Base-by-base conservation (phyloP, 92 coral and sea anemone genomes). In the Plumapathes pennacea region DNA sequence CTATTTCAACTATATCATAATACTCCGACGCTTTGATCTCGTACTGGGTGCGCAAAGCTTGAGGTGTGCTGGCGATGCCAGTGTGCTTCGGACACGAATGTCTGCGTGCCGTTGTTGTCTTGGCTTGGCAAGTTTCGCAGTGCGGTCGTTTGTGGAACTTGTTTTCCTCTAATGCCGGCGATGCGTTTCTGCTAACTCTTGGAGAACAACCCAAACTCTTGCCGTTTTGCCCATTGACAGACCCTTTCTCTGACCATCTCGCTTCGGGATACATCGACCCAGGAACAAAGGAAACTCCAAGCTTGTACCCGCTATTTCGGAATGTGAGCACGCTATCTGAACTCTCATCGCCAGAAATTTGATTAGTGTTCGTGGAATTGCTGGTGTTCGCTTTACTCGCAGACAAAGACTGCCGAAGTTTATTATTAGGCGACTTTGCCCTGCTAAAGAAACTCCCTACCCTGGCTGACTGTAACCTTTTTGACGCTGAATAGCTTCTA, bases 191-290 rank as follows among this genome's bases (percentile, higher is more conserved):
- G 10, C 2, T 13, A 13, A 39, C 54, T 48, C 15, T 52, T n/a
- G 53, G 54, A n/a, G n/a, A n/a, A n/a, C n/a, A n/a, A n/a, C n/a
- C n/a, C n/a, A n/a, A n/a, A n/a, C n/a, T n/a, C n/a, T n/a, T n/a
- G 39, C 31, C 50, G 18, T 11, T 52, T 26, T 39, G 50, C 1
- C 38, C 10, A 50, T 36, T 51, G 8, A 8, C n/a, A 31, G 58
- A 34, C 23, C 51, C 13, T 21, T 65, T 65, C 37, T 25, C 4
- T 51, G 32, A 48, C 9, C 71, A 73, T n/a, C 71, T 62, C 25
- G 95, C 83, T 32, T 82, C 83, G 17, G 95, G 95, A 48, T 74
- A 87, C 68, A 87, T 76, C 29, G 95, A 72, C 5, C 95, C 95
- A 10, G 72, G 89, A 39, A 66, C 31, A 45, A 87, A 87, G 5